These are phyloP conservation scores for Dryadula phaetusa DNA, from an alignment of 2,888 invertebrate genomes.

Conservation along the genomic window DNA sequence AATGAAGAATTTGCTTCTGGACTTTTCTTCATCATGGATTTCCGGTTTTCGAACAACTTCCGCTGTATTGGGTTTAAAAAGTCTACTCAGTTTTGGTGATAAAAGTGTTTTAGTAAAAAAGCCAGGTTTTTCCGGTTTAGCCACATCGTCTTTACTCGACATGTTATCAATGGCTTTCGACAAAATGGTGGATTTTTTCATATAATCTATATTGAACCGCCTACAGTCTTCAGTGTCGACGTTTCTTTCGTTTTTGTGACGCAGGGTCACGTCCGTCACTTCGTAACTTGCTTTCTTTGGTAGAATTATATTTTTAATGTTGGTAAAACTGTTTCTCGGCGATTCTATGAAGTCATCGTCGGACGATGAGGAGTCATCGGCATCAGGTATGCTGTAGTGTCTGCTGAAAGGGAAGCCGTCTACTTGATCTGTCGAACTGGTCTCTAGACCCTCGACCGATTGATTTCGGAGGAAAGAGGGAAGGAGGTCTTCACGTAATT, in stretches of 20 bases:
- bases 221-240: conserved; percentile 61
- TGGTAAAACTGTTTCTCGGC: conserved; percentile 53
- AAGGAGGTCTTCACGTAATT: conserved; percentile 49
- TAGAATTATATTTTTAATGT: conserved; percentile 58
- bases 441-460: conserved; percentile 73
- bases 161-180: conserved; percentile 62
- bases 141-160: conserved; percentile 51
- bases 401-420: conserved; percentile 60
- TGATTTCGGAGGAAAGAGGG: conserved; percentile 77
- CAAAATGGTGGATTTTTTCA: conserved; percentile 58
- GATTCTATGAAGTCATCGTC: conserved; percentile 56
- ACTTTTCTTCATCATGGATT: conserved; percentile 62
- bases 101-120: conserved; percentile 74
- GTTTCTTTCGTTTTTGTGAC: conserved; percentile 57
- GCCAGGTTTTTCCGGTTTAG: conserved; percentile 61
- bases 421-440: conserved; percentile 56
- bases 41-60: conserved; percentile 61
- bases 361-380: conserved; percentile 57
- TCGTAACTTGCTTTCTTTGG: conserved; percentile 67
- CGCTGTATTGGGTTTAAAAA: conserved; percentile 68
- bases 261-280: conserved; percentile 58
- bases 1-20: conserved; percentile 75
- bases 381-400: conserved; percentile 65
- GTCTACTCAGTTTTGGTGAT: conserved; percentile 73
- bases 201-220: conserved; percentile 65